A percentile compares a stretch with the other conserved stretches of the same genome.
Evolutionary conservation across 2,797 vertebrate species (phyloP).

Genomic region (Austrolebias charrua): DNA sequence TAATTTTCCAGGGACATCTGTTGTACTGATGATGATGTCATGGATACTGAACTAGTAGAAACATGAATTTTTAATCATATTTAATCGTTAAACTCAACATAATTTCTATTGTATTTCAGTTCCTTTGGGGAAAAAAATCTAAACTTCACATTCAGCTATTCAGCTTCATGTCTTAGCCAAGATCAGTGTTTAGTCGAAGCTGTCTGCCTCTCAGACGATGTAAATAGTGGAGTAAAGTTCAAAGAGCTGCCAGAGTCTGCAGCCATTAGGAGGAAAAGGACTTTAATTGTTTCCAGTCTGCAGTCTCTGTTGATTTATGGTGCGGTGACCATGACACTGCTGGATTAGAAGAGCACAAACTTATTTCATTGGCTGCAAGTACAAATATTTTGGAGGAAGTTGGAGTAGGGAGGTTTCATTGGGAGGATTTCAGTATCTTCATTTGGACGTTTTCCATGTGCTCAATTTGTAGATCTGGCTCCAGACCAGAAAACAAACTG

Average conservation of each 20-base stretch:
- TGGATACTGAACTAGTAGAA: slow-evolving; percentile 16
- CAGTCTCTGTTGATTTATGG: slow-evolving; percentile 38
- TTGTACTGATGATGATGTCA: slow-evolving; percentile 15
- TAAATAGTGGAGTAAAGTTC: slow-evolving; percentile 45
- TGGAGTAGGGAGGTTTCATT: not conserved
- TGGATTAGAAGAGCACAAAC: slow-evolving; percentile 33
- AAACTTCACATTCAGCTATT: not conserved
- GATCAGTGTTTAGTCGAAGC: slow-evolving; percentile 46
- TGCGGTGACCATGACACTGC: slow-evolving; percentile 45
- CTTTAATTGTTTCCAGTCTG: slow-evolving; percentile 50
- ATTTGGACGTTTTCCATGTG: slow-evolving; percentile 15
- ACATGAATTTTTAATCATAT: no score
- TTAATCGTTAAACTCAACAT: no score
- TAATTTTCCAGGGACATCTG: slow-evolving; percentile 54
- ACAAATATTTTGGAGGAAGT: not conserved
- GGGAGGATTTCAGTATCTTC: not conserved
- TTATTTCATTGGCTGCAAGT: slow-evolving; percentile 8
- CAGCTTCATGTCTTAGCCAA: slow-evolving; percentile 40
- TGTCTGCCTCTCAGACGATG: slow-evolving; percentile 57
- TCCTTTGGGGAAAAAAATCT: not conserved
- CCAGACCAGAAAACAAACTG: not conserved
- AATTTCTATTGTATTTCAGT: no score
- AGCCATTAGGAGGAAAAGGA: slow-evolving; percentile 36
- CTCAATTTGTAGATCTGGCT: slow-evolving; percentile 4
- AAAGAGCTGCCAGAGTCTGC: slow-evolving; percentile 44